Evolutionary conservation across 2,113 vertebrate species (phyloP).

Genomic region (Cryptomyrus ogoouensis): DNA sequence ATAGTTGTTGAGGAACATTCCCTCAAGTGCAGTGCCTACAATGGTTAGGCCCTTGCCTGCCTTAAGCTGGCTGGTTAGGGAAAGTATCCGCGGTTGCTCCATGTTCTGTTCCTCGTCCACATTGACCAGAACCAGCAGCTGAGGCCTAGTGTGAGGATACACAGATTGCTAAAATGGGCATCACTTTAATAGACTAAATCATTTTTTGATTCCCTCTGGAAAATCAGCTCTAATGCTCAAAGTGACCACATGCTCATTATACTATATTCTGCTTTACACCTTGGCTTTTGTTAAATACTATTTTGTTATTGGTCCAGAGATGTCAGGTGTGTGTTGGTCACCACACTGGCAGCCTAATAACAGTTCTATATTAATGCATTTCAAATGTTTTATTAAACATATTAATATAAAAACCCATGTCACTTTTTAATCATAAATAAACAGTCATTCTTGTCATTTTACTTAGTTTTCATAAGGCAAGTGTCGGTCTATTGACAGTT

Average conservation of each 20-base stretch:
- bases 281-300: neutral
- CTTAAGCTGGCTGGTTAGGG: conserved; percentile 89
- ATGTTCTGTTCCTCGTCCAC: conserved; percentile 89
- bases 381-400: neutral
- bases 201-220: neutral
- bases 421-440: neutral
- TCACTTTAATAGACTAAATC: neutral
- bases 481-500: neutral
- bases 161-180: neutral
- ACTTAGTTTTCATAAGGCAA: no score
- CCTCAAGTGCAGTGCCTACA: conserved; percentile 84
- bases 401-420: neutral
- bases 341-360: neutral
- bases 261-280: neutral
- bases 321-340: neutral
- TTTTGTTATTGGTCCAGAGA: neutral
- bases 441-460: neutral
- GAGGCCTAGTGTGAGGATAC: conserved; percentile 63
- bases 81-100: conserved; percentile 88
- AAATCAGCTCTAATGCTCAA: neutral
- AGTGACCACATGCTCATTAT: neutral
- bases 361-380: neutral
- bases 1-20: conserved; percentile 85
- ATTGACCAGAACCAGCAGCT: conserved; percentile 84
- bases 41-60: conserved; percentile 97